Base-by-base conservation (phyloP, 2,113 vertebrate species). In the Pogona vitticeps region DNA sequence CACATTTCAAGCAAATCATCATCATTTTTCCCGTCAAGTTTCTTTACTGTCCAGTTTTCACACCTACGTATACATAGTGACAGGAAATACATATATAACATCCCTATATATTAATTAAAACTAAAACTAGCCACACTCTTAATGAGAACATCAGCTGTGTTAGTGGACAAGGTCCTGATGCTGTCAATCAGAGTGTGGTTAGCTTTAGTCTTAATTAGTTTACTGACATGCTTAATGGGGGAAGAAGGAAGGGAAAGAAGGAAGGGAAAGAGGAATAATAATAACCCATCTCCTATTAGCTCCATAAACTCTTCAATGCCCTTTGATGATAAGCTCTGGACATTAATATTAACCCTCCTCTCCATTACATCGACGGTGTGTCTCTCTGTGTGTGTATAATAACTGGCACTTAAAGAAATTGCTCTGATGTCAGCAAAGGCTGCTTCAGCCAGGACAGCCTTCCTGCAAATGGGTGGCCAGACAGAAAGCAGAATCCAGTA, bases 131-230 rank as follows among this genome's bases (percentile, higher is more conserved):
- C 46, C 46, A 52, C 10, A 6, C 46, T 52, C 46, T 52, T 52
- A 52, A 52, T 52, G 46, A 10, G 46, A 52, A 5, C 46, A 10
- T 52, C 5, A 52, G 46, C 10, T 52, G 46, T 52, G 40, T 84
- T 76, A 65, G 52, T 31, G 81, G 72, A 31, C 10, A 40, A 86
- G 83, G 58, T 56, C n/a, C 23, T 71, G 78, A 59, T 72, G 73
- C 73, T 86, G 52, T 75, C 81, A 85, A 52, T 85, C 80, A 82
- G 31, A 82, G 63, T 76, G 33, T 80, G 42, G 3, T 21, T 5
- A 26, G 52, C 33, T 82, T 81, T 84, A 33, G 40, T 86, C 86
- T 82, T 72, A 82, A 82, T 88, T 86, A 82, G 76, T 33, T 76
- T n/a, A 77, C 31, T 63, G 67, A 3, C 73, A 59, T 18, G 52